Evolutionary conservation across 2,113 vertebrate species (phyloP).

Genomic region (Calyptomena viridis): DNA sequence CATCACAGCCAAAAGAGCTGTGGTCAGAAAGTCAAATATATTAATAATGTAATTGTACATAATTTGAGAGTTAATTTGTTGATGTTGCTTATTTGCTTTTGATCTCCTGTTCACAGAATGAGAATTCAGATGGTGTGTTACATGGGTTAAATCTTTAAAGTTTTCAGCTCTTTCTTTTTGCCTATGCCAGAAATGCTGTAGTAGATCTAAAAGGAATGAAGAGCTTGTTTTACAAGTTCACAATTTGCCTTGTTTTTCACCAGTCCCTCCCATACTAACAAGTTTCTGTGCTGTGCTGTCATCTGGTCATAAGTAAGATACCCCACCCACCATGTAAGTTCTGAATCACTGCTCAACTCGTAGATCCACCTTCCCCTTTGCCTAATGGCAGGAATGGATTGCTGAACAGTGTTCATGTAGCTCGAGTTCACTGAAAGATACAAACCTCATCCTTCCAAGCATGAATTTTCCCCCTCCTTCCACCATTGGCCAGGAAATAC

Average conservation of each 20-base stretch:
- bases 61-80: not conserved
- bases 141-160: not conserved
- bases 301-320: slow-evolving; percentile 4
- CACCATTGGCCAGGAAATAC: not conserved
- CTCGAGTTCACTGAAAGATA: not conserved
- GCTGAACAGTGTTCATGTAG: not conserved
- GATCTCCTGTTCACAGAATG: not conserved
- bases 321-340: not conserved
- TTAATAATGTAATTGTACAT: not conserved
- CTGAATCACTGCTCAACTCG: slow-evolving; percentile 7
- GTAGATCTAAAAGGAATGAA: not conserved
- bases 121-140: not conserved
- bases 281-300: not conserved
- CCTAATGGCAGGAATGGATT: not conserved
- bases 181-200: not conserved
- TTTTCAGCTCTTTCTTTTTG: not conserved
- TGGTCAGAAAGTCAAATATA: not conserved
- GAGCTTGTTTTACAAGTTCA: slow-evolving; percentile 16
- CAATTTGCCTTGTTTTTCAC: slow-evolving; percentile 27
- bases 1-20: not conserved
- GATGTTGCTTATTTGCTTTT: not conserved
- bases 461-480: not conserved
- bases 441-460: not conserved
- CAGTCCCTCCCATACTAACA: not conserved
- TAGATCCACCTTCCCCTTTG: not conserved